Evolutionary conservation across 2,797 vertebrate genomes (phyloP), one percentile per base, ranked within the genome.

Genomic region (Orientallactaga sibirica): DNA sequence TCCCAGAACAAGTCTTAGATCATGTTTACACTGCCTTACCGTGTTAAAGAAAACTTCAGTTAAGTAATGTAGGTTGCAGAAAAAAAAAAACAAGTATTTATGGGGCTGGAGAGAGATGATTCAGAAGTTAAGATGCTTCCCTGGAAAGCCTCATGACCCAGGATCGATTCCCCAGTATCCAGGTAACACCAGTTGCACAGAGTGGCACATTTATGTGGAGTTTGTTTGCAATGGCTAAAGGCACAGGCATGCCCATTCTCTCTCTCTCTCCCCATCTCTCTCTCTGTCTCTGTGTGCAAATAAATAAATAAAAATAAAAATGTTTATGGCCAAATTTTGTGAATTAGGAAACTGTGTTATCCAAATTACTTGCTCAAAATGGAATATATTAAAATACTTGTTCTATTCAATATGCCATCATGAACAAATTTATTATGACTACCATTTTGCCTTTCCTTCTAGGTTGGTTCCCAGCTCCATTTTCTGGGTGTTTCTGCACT

Each of bases 371-470:
- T 82, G 19, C 14, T 88, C 19, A n/a, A 86, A 83, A 90, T 10
- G 20, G 18, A 37, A 77, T 22, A 62, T 16, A 66, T 66, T 66
- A 74, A 55, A 81, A 68, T 37, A 37, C 18, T 43, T 83, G 61
- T 74, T 2, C 52, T 37, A 74, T 3, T 91, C n/a, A 67, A 12
- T 82, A 68, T 70, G 62, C 62, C 11, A 75, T 78, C 7, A 7
- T 37, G 6, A 7, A 66, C 2, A 68, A 37, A 93, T 83, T 61
- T 75, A 55, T 19, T 71, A 64, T 68, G 33, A 86, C 9, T 68
- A 12, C 48, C 43, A 55, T 75, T 86, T 86, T 92, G 70, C 37
- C 37, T 86, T 82, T 92, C n/a, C 58, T 89, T 83, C 77, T 70
- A 5, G 20, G 11, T 55, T 81, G 73, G 22, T 48, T 86, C 62